These are phyloP conservation scores for Drosophila orosa DNA, from an alignment of 1,140 invertebrate genomes.

Conservation along the genomic window DNA sequence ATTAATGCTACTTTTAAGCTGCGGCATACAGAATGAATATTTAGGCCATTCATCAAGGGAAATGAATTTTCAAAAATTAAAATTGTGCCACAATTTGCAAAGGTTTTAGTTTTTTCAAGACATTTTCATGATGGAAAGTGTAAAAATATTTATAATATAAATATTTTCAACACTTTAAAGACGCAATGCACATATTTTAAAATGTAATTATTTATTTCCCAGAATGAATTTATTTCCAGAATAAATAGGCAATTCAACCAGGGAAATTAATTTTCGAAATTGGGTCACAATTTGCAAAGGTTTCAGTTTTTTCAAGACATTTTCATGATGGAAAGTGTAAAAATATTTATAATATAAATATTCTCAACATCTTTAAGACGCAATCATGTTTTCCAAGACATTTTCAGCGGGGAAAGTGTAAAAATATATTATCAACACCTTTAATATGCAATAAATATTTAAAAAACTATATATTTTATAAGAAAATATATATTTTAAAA, in stretches of 20 bases:
- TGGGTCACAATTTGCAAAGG: no score
- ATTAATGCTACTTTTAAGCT: neutral
- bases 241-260: no score
- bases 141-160: neutral
- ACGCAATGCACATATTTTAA: no score
- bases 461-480: no score
- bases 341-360: neutral
- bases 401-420: neutral
- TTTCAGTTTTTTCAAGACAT: neutral
- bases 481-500: no score
- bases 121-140: neutral
- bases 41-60: neutral
- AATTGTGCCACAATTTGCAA: neutral
- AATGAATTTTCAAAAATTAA: neutral
- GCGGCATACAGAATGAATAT: neutral
- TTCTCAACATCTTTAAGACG: no score
- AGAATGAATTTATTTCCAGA: no score
- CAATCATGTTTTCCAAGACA: neutral
- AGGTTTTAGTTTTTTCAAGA: neutral
- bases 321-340: neutral
- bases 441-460: no score
- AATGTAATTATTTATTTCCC: no score
- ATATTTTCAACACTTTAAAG: no score
- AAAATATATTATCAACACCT: neutral
- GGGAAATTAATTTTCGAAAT: neutral